Evolutionary conservation across 2,888 invertebrate genomes (phyloP), one percentile per base, ranked within the genome.

Genomic region (Capitulum mitella): DNA sequence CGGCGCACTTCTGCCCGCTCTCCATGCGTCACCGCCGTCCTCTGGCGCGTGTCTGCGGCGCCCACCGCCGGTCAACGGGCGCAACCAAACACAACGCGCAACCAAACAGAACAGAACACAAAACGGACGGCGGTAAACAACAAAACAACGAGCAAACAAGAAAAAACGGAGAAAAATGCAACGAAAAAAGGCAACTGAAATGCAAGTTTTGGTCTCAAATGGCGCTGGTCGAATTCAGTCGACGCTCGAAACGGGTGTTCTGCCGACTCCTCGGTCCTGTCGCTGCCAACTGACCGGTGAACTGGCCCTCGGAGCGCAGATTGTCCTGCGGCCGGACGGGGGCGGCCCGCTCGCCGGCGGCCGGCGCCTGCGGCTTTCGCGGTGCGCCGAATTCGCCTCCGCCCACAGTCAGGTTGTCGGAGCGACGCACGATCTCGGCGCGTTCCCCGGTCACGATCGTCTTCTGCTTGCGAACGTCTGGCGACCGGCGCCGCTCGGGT

Each of bases 271-370:
- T n/a, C n/a, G n/a, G n/a, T n/a, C n/a, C n/a, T n/a, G n/a, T n/a
- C n/a, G n/a, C n/a, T n/a, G 19, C 26, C 34, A 29, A 64, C 70
- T 43, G 51, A 34, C 80, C 81, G 78, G 58, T 64, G 46, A 81
- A 83, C 22, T 82, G 82, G 40, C 83, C 83, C 51, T 83, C 83
- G 54, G 80, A 79, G 34, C 80, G 81, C 12, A 83, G 79, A 70
- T 83, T 83, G 64, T 83, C 83, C 26, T 70, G 70, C 26, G 86
- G 85, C 78, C 54, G 80, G 75, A 78, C 88, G 10, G 40, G 40
- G 0, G 70, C 82, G 77, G 80, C 82, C 43, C 83, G 80, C 34
- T 81, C 81, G 32, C 82, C 79, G 26, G 37, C 70, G 40, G 40
- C 70, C 12, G 70, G 70, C 10, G 70, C 40, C 6, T 37, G 26